Base-by-base conservation (phyloP, 2,888 invertebrate species). In the Gonocerus acuteangulatus region DNA sequence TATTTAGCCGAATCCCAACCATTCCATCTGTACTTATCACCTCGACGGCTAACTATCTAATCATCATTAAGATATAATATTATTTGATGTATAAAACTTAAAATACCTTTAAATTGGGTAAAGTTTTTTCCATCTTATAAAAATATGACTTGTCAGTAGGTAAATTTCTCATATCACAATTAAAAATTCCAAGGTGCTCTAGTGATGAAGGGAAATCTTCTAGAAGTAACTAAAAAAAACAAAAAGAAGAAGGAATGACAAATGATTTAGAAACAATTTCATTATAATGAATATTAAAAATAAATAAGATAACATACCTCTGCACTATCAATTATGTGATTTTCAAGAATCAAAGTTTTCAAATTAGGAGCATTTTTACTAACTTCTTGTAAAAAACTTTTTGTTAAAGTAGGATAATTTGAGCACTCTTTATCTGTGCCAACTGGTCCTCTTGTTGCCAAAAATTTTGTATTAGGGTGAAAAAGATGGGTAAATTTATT, bases 181-280 rank as follows among this genome's bases (percentile, higher is more conserved):
- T 81, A 34, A 77, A 75, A 2, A 82, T 76, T 13, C 83, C 83
- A 1, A 89, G 71, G 51, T 79, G 79, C 68, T 78, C 80, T 39
- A 89, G 71, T 0, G 78, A 77, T 2, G 72, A 69, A 0, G 89
- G 89, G 70, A 88, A 87, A 67, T 81, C 76, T 3, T 77, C 76
- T 56, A 88, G 76, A 36, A 75, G 77, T 0, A 83, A 78, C 86
- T 87, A 74, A 49, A 73, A 74, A 68, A 27, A 45, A 39, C 3
- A 52, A n/a, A 39, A 39, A n/a, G n/a, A n/a, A n/a, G n/a, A n/a
- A n/a, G n/a, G n/a, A n/a, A n/a, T n/a, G n/a, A n/a, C n/a, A n/a
- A n/a, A 15, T n/a, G n/a, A 4, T 9, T 39, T 6, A 39, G 4
- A 39, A 39, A 39, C n/a, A 39, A 9, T 39, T 11, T 11, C 15